Base-by-base conservation (phyloP, 1,140 invertebrate species). In the Sminthurides bifidus region DNA sequence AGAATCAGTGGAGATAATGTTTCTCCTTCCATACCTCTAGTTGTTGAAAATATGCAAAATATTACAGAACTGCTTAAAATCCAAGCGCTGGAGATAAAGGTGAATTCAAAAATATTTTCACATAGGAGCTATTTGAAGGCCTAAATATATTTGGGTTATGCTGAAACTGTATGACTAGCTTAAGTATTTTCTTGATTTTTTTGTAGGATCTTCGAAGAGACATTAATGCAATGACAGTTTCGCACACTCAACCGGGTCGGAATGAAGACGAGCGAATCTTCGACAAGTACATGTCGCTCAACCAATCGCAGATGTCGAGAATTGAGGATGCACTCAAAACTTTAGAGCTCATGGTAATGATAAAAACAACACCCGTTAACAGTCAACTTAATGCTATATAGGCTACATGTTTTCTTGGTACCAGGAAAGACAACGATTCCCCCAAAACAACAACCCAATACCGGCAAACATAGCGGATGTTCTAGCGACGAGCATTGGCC, bases 61-160 rank as follows among this genome's bases (percentile, higher is more conserved):
- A 60, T 64, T 27, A 52, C 60, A 38, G 58, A 60, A n/a, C 58
- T 64, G 62, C 58, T 64, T 56, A 55, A 56, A 26, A 26, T 33
- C 12, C 62, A 64, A 46, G 41, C 58, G 21, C 30, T 40, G 5
- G 62, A 64, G 48, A 52, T 64, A 17, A 56, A 60, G 52, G 60
- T 61, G 45, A 5, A 3, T 56, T 5, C 12, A 26, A 3, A 43
- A 19, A 5, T 38, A 40, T 21, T n/a, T 38, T 2, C 19, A 27
- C 23, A 19, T 17, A 27, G 6, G 10, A 44, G 27, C 29, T 33
- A 35, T 6, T 35, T n/a, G n/a, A 37, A 0, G 17, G 2, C 6
- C 1, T n/a, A n/a, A n/a, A n/a, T n/a, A n/a, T n/a, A n/a, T n/a
- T n/a, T n/a, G 15, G 3, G 21, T 3, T 46, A n/a, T 17, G 21